These are phyloP conservation scores for Ptilodon capucinus DNA, from an alignment of 2,888 invertebrate genomes.

Conservation along the genomic window DNA sequence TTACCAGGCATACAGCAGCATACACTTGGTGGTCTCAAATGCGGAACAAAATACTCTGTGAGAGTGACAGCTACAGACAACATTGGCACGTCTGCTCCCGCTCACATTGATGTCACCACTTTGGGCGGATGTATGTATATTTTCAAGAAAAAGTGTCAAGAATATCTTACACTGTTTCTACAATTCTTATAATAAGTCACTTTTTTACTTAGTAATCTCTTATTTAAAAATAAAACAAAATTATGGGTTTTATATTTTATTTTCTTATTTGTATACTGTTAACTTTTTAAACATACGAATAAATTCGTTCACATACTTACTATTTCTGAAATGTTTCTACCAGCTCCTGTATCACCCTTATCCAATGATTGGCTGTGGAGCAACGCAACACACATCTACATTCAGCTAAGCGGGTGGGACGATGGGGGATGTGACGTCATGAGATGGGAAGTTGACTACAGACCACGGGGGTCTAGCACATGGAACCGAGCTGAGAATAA, in stretches of 20 bases:
- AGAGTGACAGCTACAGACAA: conserved; percentile 91
- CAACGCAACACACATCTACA: conserved; percentile 90
- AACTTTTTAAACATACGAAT: no score
- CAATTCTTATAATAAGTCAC: no score
- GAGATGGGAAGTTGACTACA: conserved; percentile 90
- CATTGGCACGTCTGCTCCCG: conserved; percentile 89
- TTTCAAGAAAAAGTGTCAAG: no score
- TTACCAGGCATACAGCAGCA: conserved; percentile 83
- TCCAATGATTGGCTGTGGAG: conserved; percentile 90
- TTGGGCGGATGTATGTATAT: conserved; percentile 80
- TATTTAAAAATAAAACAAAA: no score
- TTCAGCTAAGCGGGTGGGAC: conserved; percentile 92
- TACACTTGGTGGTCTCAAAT: conserved; percentile 87
- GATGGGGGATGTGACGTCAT: conserved; percentile 93
- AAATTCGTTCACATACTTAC: no score
- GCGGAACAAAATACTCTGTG: conserved; percentile 92
- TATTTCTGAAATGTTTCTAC: neutral
- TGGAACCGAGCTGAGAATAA: conserved; percentile 76
- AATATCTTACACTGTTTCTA: no score
- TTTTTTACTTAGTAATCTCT: no score
- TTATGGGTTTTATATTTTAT: no score
- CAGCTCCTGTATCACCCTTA: conserved; percentile 86
- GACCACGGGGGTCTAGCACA: conserved; percentile 73
- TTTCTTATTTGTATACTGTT: no score
- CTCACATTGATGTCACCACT: conserved; percentile 82